phyloP scores from a whole-genome alignment of 2,113 vertebrate species.

The Hippocampus zosterae region DNA sequence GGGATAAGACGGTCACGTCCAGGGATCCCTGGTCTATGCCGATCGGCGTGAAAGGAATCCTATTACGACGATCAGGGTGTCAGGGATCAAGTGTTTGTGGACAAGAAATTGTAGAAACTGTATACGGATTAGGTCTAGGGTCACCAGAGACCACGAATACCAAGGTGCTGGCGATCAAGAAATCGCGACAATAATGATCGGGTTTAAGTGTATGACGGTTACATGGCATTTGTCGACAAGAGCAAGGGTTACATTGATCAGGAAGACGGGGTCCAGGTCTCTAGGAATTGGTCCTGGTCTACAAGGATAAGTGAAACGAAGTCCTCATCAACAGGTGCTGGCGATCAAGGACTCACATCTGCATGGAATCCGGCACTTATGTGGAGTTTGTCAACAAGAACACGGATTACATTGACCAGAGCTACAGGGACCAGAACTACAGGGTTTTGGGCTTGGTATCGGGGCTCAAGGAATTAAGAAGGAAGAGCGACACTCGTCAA shows the following conservation, averaged over 20 bases:
- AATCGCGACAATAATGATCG: not conserved
- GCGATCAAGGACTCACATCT: not conserved
- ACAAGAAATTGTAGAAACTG: not conserved
- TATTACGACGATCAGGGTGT: not conserved
- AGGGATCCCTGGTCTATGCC: not conserved
- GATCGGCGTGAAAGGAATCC: too few species aligned
- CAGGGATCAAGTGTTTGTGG: not conserved
- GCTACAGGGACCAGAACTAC: not conserved
- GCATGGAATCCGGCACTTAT: not conserved
- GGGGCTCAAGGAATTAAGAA: too few species aligned
- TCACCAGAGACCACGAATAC: not conserved
- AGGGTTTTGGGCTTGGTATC: not conserved
- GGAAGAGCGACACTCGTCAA: too few species aligned
- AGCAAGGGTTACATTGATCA: not conserved
- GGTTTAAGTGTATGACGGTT: not conserved
- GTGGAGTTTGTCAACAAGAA: not conserved
- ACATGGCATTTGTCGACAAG: not conserved
- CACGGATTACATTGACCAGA: not conserved
- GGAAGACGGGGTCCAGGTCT: too few species aligned
- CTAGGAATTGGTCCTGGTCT: not conserved
- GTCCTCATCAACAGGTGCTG: not conserved
- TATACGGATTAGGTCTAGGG: not conserved
- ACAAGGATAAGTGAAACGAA: not conserved
- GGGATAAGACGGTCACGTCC: not conserved
- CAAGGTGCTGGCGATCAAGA: not conserved